Evolutionary conservation across 2,797 vertebrate species (phyloP).

Genomic region (Rhinella marina): DNA sequence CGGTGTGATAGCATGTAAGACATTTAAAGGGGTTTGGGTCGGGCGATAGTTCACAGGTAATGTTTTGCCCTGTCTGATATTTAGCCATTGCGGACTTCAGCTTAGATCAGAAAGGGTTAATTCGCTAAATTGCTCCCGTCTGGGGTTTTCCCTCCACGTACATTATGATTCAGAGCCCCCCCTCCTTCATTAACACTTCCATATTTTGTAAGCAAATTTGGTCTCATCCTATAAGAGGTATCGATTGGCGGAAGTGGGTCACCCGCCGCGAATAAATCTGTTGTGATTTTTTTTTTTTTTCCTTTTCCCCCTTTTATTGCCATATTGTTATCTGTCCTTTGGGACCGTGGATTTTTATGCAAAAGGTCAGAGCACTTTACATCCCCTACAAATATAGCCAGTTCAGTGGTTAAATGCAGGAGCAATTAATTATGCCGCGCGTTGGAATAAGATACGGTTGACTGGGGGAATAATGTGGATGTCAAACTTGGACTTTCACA

Average conservation of each 20-base stretch:
- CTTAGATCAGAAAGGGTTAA: not conserved
- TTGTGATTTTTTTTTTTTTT: conserved; percentile 15
- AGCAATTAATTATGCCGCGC: conserved; percentile 61
- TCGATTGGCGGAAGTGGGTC: conserved; percentile 50
- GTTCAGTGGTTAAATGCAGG: conserved; percentile 62
- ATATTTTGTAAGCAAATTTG: conserved; percentile 25
- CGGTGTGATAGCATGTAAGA: too few species aligned
- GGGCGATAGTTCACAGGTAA: too few species aligned
- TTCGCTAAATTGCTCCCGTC: not conserved
- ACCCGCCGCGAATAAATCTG: conserved; percentile 49
- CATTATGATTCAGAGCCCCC: not conserved
- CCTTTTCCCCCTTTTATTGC: conserved; percentile 29
- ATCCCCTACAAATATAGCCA: conserved; percentile 59
- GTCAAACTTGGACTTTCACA: conserved; percentile 61
- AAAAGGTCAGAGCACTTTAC: conserved; percentile 63
- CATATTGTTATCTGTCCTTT: conserved; percentile 60
- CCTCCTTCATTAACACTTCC: too few species aligned
- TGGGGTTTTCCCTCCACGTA: too few species aligned
- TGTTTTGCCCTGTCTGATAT: too few species aligned
- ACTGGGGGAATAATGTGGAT: conserved; percentile 63
- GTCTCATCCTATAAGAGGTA: conserved; percentile 44
- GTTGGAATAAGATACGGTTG: conserved; percentile 61
- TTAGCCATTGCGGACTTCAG: too few species aligned
- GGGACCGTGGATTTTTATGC: conserved; percentile 57
- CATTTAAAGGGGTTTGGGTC: too few species aligned